Conservation (phyloP, 2,888 invertebrate genomes). For the Tetragonula carbonaria region DNA sequence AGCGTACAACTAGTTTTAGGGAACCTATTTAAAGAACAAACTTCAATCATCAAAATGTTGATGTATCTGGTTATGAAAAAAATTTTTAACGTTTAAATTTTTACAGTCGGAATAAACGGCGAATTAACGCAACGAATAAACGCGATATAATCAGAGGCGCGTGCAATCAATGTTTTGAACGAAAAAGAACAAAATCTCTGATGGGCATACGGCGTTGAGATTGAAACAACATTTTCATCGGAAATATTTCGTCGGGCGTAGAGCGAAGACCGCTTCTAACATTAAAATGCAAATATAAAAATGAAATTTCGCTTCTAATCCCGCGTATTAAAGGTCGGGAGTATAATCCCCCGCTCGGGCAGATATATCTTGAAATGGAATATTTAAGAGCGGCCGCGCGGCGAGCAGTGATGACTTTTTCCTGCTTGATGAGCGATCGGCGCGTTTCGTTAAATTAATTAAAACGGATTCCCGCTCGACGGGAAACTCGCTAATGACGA, state of each 20-base stretch:
- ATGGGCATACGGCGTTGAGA: too few species aligned
- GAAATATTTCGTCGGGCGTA: not conserved
- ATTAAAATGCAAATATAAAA: conserved; percentile 49
- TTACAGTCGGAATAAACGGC: too few species aligned
- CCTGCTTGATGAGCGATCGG: conserved; percentile 25
- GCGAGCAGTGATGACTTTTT: not conserved
- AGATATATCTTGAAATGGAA: conserved; percentile 33
- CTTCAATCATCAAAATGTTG: too few species aligned
- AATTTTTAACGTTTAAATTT: too few species aligned
- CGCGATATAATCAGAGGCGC: not conserved
- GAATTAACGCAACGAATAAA: too few species aligned
- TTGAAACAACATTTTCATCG: not conserved
- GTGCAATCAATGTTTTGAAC: not conserved
- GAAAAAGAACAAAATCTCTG: too few species aligned
- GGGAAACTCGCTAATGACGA: conserved; percentile 53
- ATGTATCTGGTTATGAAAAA: too few species aligned
- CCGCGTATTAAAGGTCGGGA: conserved; percentile 36
- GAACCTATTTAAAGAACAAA: too few species aligned
- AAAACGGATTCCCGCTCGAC: conserved; percentile 39
- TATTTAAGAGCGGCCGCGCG: conserved; percentile 12
- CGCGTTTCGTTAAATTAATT: conserved; percentile 53
- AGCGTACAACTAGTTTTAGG: too few species aligned
- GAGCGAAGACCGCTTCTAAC: not conserved
- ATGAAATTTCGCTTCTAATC: conserved; percentile 46
- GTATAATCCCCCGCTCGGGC: conserved; percentile 28